Conservation (phyloP, 2,888 invertebrate species). For the Psylliodes chrysocephalus region DNA sequence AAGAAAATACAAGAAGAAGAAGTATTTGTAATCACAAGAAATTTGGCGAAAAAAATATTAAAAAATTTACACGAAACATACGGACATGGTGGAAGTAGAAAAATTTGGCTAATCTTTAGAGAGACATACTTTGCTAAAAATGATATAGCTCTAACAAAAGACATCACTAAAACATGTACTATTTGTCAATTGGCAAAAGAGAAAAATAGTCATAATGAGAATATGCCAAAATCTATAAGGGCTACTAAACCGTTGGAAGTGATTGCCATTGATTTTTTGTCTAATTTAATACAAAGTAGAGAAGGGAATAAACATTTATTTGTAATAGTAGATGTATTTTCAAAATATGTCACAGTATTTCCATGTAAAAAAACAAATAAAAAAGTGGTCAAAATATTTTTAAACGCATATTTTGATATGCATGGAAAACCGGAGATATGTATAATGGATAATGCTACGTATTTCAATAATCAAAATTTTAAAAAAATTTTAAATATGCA, state of each 20-base stretch:
- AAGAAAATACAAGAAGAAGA: neutral
- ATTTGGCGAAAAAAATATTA: constrained; percentile 1
- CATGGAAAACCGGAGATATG: neutral
- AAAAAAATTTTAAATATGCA: neutral
- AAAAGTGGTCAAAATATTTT: no score
- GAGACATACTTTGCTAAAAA: neutral
- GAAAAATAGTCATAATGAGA: constrained; percentile 12
- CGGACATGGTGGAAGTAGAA: neutral
- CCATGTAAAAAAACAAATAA: no score
- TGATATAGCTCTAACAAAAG: constrained; percentile 1
- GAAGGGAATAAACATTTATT: no score
- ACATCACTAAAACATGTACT: neutral
- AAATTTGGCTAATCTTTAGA: neutral
- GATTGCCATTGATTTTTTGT: constrained; percentile 17
- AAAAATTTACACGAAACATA: neutral
- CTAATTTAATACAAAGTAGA: neutral
- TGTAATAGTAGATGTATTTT: constrained; percentile 7
- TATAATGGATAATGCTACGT: neutral
- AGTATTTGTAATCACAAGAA: neutral
- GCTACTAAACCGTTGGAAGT: constrained; percentile 1
- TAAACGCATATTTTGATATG: no score
- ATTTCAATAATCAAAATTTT: neutral
- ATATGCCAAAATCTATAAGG: constrained; percentile 1
- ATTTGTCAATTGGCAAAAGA: constrained; percentile 16
- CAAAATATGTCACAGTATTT: constrained; percentile 29